A percentile compares a stretch with the other conserved stretches of the same genome.
These are phyloP conservation scores for Pteruthius melanotis DNA, from an alignment of 2,113 vertebrate genomes.

Conservation along the genomic window DNA sequence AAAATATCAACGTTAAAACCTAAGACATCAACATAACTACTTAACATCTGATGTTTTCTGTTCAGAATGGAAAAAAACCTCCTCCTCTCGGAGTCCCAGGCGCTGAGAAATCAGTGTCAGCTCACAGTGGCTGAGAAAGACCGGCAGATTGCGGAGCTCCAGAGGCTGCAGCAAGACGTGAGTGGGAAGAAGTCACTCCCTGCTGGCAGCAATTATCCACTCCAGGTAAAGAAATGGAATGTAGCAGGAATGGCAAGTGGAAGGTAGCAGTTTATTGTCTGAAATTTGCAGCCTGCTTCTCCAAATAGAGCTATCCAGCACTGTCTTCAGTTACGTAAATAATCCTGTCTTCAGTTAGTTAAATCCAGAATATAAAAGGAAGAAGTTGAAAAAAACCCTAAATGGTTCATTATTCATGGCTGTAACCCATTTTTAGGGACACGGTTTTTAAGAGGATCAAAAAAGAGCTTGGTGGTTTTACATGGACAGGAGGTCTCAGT, in stretches of 20 bases:
- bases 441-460: not conserved
- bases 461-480: not conserved
- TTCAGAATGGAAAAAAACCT: constrained; percentile 73
- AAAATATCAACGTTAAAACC: too few species aligned
- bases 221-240: constrained; percentile 57
- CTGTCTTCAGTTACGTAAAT: too few species aligned
- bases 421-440: not conserved
- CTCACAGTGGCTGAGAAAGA: constrained; percentile 61
- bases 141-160: constrained; percentile 61
- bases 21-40: too few species aligned
- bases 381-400: not conserved
- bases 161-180: constrained; percentile 42
- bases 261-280: not conserved
- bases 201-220: not conserved
- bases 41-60: not conserved
- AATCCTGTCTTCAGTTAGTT: not conserved
- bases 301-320: not conserved
- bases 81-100: constrained; percentile 65
- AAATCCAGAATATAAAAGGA: not conserved
- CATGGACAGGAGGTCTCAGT: not conserved
- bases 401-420: not conserved
- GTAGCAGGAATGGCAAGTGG: not conserved
- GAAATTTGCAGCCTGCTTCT: not conserved
- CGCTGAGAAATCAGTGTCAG: constrained; percentile 52
- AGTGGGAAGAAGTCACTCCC: not conserved